phyloP scores from a whole-genome alignment of 2,113 vertebrate genomes.

The Leuciscus idus region DNA sequence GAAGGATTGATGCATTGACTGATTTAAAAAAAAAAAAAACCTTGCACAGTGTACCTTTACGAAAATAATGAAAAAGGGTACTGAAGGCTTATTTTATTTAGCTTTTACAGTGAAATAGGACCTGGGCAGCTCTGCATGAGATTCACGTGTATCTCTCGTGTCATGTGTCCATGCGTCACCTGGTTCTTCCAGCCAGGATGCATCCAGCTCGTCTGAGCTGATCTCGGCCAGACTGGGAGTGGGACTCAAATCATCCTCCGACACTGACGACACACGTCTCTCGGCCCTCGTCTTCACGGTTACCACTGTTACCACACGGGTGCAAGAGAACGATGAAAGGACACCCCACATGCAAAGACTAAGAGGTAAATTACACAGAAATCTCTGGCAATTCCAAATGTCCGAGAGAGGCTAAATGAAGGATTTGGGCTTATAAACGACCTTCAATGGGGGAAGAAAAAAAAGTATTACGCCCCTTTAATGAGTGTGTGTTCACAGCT shows the following conservation, averaged over 20 bases:
- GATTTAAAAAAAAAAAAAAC: too few relatives aligned
- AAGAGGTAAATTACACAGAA: neutral
- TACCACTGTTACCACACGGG: slow-evolving; percentile 35
- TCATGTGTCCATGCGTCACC: slow-evolving; percentile 57
- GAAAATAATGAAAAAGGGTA: too few relatives aligned
- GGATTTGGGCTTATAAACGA: neutral
- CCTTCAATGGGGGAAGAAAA: neutral
- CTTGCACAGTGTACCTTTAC: too few relatives aligned
- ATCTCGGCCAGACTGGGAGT: slow-evolving; percentile 78
- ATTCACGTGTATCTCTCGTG: neutral
- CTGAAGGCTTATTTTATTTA: too few relatives aligned
- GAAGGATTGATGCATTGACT: too few relatives aligned
- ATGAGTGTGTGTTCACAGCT: neutral
- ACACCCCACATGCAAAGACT: neutral
- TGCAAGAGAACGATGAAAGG: neutral
- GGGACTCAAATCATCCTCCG: slow-evolving; percentile 73
- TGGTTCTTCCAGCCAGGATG: slow-evolving; percentile 70
- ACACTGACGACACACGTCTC: slow-evolving; percentile 58
- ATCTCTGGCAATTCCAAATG: neutral
- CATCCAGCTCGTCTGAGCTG: slow-evolving; percentile 77
- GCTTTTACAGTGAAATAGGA: too few relatives aligned
- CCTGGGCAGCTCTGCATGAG: too few relatives aligned
- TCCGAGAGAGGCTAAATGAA: neutral
- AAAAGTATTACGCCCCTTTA: neutral
- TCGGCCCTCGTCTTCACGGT: slow-evolving; percentile 34